Conservation (phyloP, 2,113 vertebrate genomes). For the Vulpes vulpes region DNA sequence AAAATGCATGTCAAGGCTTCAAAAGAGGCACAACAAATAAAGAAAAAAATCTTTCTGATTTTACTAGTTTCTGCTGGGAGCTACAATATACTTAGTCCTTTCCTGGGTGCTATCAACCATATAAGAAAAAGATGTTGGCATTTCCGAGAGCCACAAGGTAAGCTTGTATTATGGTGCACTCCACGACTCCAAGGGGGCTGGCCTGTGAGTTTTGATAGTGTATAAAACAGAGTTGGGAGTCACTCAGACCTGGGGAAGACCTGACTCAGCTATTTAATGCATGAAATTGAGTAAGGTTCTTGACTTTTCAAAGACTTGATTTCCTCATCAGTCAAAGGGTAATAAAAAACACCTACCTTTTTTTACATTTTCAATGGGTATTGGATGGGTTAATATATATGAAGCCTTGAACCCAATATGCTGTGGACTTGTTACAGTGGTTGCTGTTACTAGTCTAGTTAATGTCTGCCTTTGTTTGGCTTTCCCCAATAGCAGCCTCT, state of each 20-base stretch:
- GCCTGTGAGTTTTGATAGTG: background rate
- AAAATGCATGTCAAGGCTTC: constrained; percentile 14
- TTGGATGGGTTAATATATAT: background rate
- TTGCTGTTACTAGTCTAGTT: background rate
- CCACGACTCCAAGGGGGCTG: background rate
- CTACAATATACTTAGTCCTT: background rate
- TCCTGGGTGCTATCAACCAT: background rate
- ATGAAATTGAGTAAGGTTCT: background rate
- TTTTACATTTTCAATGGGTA: background rate
- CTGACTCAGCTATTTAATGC: background rate
- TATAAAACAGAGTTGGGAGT: background rate
- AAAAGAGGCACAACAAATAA: constrained; percentile 28
- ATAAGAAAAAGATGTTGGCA: background rate
- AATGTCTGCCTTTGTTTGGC: background rate
- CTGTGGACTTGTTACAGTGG: background rate
- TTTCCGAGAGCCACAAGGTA: background rate
- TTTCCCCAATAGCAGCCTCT: background rate
- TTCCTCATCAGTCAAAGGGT: background rate
- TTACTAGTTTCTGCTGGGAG: background rate
- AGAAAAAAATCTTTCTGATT: background rate
- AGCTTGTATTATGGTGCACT: background rate
- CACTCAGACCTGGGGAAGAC: background rate
- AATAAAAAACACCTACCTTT: background rate
- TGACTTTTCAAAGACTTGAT: background rate
- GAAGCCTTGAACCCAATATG: background rate